Evolutionary conservation across 2,113 vertebrate genomes (phyloP).

Genomic region (Amazona vittata): DNA sequence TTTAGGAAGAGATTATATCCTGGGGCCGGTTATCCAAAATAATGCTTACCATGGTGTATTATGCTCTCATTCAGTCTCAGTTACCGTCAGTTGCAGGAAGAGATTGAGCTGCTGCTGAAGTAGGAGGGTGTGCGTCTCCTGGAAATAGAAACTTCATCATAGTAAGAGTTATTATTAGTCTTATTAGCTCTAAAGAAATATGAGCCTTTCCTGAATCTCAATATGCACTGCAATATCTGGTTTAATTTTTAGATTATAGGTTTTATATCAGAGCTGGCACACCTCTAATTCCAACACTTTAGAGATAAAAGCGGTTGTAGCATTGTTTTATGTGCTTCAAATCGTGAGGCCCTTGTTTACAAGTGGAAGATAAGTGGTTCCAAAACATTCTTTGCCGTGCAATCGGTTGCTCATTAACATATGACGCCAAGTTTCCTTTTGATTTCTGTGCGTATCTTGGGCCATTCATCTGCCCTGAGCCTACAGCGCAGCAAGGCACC

Average conservation of each 20-base stretch:
- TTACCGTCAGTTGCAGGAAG: neutral
- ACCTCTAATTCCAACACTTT: neutral
- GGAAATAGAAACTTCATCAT: neutral
- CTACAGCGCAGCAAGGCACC: neutral
- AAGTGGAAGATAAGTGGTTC: neutral
- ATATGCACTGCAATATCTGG: neutral
- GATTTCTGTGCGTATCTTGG: neutral
- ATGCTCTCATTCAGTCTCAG: neutral
- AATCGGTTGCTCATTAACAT: neutral
- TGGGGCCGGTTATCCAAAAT: neutral
- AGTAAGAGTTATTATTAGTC: neutral
- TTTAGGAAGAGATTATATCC: constrained; percentile 10
- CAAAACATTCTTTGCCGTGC: neutral
- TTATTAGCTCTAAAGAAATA: neutral
- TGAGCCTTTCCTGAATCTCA: neutral
- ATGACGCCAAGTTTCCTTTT: neutral
- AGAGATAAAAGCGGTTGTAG: neutral
- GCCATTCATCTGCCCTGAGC: neutral
- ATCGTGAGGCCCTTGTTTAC: neutral
- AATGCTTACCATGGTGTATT: neutral
- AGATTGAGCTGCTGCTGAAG: neutral
- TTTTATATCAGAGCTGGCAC: neutral
- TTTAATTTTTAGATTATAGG: neutral
- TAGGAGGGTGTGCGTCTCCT: neutral
- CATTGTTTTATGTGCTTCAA: neutral